A percentile compares a stretch with the other conserved stretches of the same genome.
Conservation (phyloP, 2,888 invertebrate species). For the Synergus umbraculus region DNA sequence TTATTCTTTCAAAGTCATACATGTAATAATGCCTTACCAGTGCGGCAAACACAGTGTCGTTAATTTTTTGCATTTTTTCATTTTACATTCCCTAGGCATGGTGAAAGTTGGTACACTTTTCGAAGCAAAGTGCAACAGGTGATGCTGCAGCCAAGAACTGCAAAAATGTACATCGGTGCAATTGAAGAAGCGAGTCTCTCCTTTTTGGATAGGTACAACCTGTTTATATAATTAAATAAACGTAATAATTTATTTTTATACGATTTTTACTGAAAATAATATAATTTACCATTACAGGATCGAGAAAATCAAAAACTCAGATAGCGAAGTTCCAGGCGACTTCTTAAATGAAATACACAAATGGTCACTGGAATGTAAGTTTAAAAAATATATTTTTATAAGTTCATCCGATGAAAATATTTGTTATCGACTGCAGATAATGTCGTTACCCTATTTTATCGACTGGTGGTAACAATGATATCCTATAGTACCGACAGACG, state of each 20-base stretch:
- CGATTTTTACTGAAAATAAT: neutral
- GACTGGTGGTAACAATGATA: neutral
- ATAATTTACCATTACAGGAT: conserved; percentile 77
- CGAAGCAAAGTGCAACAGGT: conserved; percentile 88
- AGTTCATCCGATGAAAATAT: neutral
- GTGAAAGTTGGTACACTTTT: conserved; percentile 89
- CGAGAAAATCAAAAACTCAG: conserved; percentile 79
- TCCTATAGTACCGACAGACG: neutral
- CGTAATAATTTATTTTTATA: neutral
- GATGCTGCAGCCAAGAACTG: conserved; percentile 86
- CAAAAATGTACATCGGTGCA: conserved; percentile 84
- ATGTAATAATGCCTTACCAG: neutral
- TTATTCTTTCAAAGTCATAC: neutral
- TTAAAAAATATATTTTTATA: conserved; percentile 50
- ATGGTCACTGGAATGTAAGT: conserved; percentile 89
- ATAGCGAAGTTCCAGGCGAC: conserved; percentile 82
- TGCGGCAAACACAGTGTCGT: neutral
- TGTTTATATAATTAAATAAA: neutral
- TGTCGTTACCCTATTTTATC: neutral
- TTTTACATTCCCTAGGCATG: conserved; percentile 83
- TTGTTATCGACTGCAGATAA: conserved; percentile 6
- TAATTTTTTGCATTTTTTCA: neutral
- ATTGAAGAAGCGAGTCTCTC: conserved; percentile 85
- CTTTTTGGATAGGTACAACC: conserved; percentile 82
- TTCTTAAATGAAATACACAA: conserved; percentile 86